phyloP scores from a whole-genome alignment of 2,113 vertebrate species.

The Upupa epops region DNA sequence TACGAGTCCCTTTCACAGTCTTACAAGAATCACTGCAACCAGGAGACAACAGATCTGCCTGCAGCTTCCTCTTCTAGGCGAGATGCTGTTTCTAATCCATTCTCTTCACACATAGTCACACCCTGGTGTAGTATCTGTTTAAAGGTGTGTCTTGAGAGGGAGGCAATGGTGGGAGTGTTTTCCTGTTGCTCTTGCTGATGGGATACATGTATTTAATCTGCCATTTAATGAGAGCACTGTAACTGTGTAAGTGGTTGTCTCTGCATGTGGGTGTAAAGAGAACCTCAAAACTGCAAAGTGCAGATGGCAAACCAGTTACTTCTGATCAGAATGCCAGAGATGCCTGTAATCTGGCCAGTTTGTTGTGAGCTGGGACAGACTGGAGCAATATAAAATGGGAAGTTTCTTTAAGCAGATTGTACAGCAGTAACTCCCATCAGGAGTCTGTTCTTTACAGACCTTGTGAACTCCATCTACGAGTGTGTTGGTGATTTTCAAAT shows the following conservation, averaged over 20 bases:
- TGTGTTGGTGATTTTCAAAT: neutral
- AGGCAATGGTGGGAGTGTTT: neutral
- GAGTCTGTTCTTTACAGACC: neutral
- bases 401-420: constrained; percentile 1
- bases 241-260: neutral
- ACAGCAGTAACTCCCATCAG: neutral
- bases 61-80: neutral
- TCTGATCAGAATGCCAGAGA: neutral
- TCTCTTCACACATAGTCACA: neutral
- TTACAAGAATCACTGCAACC: neutral
- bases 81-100: neutral
- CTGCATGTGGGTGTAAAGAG: neutral
- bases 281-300: neutral
- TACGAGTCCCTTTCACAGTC: neutral
- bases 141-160: neutral
- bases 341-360: neutral
- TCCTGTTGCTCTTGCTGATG: neutral
- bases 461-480: neutral
- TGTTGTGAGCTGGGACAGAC: constrained; percentile 2
- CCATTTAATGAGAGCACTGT: neutral
- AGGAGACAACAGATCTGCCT: neutral
- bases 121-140: neutral
- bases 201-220: constrained; percentile 3
- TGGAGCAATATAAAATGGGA: constrained; percentile 39
- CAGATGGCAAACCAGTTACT: neutral